Evolutionary conservation across 2,797 vertebrate species (phyloP), one percentile per base, ranked within the genome.

Genomic region (Poeciliopsis presidionis): DNA sequence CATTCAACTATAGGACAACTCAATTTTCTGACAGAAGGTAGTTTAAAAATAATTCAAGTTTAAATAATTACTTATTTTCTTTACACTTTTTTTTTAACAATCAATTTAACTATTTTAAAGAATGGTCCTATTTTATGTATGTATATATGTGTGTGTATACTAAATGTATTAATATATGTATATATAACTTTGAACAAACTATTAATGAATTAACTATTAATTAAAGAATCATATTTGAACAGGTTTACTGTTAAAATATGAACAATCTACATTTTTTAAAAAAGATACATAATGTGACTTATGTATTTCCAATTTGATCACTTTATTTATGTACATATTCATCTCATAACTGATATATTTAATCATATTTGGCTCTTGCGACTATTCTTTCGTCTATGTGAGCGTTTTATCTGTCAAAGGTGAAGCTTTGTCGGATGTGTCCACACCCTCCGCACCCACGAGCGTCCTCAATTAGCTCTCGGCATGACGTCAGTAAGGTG

Each of bases 401-500:
- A 61, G 49, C 7, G 39, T 71, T 51, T 77, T 70, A 75, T 81
- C 76, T 61, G 74, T 82, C 46, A 83, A 41, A 72, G 75, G 36
- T 77, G 65, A 80, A 84, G 84, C 80, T 76, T 67, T n/a, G 0
- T 76, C 67, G 81, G 65, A 73, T 76, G 70, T 63, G 57, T 47
- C 25, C 67, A 53, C 80, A 20, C 85, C 90, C 85, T 79, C 88
- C 88, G 87, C 88, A 8, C 88, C 86, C 82, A 78, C 80, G 63
- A 86, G 86, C 91, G 93, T 92, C 92, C 92, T 93, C 91, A 93
- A 92, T 93, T 93, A 92, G 89, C 91, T 92, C 80, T 79, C 85
- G 70, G 79, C 73, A 59, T 95, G 91, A 95, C 94, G 94, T 95
- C 94, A 95, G 87, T 91, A 92, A 94, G 93, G 93, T 92, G 90